Percentiles rank a stretch among this genome's conserved stretches.
These are phyloP conservation scores for Tenthredo mesomela DNA, from an alignment of 2,888 invertebrate species.

Conservation along the genomic window DNA sequence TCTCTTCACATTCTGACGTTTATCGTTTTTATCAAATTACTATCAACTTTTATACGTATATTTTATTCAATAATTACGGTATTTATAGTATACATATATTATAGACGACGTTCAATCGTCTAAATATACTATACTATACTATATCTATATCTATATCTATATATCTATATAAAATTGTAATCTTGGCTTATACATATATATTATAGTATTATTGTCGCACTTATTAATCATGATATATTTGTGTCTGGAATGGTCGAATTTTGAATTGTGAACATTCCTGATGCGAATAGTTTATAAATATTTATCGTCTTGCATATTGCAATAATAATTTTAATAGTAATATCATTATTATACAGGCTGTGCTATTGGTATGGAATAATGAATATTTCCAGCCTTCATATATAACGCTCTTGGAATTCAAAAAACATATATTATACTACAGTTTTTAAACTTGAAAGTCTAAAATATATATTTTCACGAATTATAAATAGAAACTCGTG, in stretches of 20 bases:
- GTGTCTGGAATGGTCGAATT: constrained; percentile 45
- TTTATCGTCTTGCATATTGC: constrained; percentile 50
- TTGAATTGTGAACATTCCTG: constrained; percentile 48
- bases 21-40: constrained; percentile 4
- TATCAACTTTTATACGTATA: constrained; percentile 32
- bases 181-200: constrained; percentile 37
- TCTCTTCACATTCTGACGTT: constrained; percentile 1
- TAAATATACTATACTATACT: background rate
- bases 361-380: constrained; percentile 50
- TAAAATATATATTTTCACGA: background rate
- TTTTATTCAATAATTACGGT: constrained; percentile 8
- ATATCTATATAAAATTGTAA: constrained; percentile 30
- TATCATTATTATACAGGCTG: constrained; percentile 33
- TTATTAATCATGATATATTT: constrained; percentile 11
- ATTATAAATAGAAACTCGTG: constrained; percentile 24
- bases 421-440: constrained; percentile 31
- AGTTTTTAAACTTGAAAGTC: background rate
- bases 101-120: constrained; percentile 9
- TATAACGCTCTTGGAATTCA: constrained; percentile 53
- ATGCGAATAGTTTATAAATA: constrained; percentile 56
- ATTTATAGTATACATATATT: background rate
- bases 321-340: constrained; percentile 40
- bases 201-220: constrained; percentile 20
- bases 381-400: constrained; percentile 55
- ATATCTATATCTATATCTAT: background rate